Percentiles rank a stretch among this genome's conserved stretches.
These are phyloP conservation scores for Phoenicopterus ruber DNA, from an alignment of 2,113 vertebrate species.

Conservation along the genomic window DNA sequence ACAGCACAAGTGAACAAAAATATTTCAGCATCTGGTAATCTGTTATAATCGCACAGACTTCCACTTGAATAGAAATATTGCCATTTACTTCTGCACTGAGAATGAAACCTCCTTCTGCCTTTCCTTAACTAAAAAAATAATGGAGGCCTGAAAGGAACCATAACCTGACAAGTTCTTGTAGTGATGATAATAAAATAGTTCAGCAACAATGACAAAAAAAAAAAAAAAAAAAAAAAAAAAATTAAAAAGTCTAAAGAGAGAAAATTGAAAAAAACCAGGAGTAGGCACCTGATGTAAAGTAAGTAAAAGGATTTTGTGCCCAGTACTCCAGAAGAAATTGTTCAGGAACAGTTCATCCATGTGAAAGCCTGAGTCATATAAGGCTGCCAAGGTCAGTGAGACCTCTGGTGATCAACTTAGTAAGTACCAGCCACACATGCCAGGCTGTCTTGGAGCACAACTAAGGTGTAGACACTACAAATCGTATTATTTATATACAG, in stretches of 20 bases:
- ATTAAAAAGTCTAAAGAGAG: neutral
- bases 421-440: neutral
- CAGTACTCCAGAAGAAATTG: conserved; percentile 31
- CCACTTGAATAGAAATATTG: neutral
- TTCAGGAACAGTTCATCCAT: conserved; percentile 58
- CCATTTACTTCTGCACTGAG: neutral
- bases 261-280: neutral
- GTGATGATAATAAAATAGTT: neutral
- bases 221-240: neutral
- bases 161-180: neutral
- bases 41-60: neutral
- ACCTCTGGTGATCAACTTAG: conserved; percentile 53
- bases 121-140: neutral
- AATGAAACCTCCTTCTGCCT: neutral
- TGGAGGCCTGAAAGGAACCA: neutral
- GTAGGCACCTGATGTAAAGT: conserved; percentile 2
- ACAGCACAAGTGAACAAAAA: neutral
- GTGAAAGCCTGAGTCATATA: conserved; percentile 15
- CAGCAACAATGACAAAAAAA: neutral
- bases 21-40: neutral
- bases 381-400: conserved; percentile 65
- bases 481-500: neutral
- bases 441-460: neutral
- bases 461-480: neutral
- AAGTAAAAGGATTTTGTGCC: conserved; percentile 40